phyloP scores from a whole-genome alignment of 2,888 invertebrate species.

The Heliconius sara region DNA sequence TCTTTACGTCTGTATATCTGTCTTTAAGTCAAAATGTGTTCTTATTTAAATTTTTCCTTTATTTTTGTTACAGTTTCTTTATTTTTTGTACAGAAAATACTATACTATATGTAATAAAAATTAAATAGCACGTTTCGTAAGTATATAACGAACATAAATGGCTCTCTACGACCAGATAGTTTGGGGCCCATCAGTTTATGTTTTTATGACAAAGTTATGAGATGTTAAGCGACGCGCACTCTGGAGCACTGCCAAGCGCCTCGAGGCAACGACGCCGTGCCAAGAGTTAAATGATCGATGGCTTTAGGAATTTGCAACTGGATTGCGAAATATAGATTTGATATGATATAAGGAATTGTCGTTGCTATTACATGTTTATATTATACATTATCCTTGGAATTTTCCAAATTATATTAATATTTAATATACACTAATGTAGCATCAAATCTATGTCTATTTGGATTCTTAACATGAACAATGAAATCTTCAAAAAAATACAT shows the following conservation, averaged over 20 bases:
- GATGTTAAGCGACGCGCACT: slow-evolving; percentile 47
- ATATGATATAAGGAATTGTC: slow-evolving; percentile 11
- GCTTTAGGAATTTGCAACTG: slow-evolving; percentile 51
- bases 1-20: too few relatives aligned
- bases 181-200: slow-evolving; percentile 23
- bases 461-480: too few relatives aligned
- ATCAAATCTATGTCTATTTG: too few relatives aligned
- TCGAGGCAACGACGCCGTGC: slow-evolving; percentile 50
- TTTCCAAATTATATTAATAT: too few relatives aligned
- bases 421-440: too few relatives aligned
- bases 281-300: slow-evolving; percentile 55
- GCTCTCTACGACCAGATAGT: not conserved
- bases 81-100: not conserved
- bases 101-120: too few relatives aligned
- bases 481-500: too few relatives aligned
- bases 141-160: not conserved
- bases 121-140: not conserved
- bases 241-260: slow-evolving; percentile 53
- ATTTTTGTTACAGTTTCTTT: not conserved
- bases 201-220: slow-evolving; percentile 33
- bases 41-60: not conserved
- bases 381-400: too few relatives aligned
- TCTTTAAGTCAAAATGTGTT: too few relatives aligned
- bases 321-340: slow-evolving; percentile 47
- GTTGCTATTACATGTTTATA: not conserved